Base-by-base conservation (phyloP, 1,140 invertebrate species). In the Drosophila melanogaster region DNA sequence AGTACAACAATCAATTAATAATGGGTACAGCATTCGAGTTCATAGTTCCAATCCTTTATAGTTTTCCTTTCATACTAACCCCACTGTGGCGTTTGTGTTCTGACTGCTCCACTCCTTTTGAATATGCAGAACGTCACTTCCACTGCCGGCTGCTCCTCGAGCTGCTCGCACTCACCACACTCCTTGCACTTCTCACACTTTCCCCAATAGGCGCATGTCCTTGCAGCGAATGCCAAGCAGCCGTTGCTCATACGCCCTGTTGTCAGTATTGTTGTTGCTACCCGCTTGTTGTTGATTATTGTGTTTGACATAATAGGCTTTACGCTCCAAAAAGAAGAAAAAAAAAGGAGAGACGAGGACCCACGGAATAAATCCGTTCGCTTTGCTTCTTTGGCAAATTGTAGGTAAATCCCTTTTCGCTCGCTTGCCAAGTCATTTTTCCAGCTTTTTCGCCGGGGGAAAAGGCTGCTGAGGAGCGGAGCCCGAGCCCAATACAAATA, bases 251-350 rank as follows among this genome's bases (percentile, higher is more conserved):
- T 87, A 87, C 76, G 79, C 61, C 73, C 71, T 41, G 67, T 81
- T 91, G 61, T 61, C 77, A 62, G 67, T 76, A 74, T 76, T 66
- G 72, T 87, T 57, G 54, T 19, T 55, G 76, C 65, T 77, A 70
- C 64, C 41, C 50, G 65, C 65, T 81, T 61, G 58, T 83, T 84
- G 83, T 90, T 90, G 87, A 90, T 90, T 90, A 90, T 90, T 90
- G 83, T 90, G 87, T 90, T 91, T 85, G 87, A 85, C 89, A 89
- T 90, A 90, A 90, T 91, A 89, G 87, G 80, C 89, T 89, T 89
- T 89, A 85, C 80, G 85, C 80, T 85, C 85, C 76, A 89, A 90
- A 89, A 89, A n/a, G n/a, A n/a, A n/a, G n/a, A 89, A 81, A 73
- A 89, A 89, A 89, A 89, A 89, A 81, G 77, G 43, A 67, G 15